Percentiles rank a stretch among this genome's conserved stretches.
phyloP scores from a whole-genome alignment of 2,888 invertebrate genomes.

The Allacma fusca region DNA sequence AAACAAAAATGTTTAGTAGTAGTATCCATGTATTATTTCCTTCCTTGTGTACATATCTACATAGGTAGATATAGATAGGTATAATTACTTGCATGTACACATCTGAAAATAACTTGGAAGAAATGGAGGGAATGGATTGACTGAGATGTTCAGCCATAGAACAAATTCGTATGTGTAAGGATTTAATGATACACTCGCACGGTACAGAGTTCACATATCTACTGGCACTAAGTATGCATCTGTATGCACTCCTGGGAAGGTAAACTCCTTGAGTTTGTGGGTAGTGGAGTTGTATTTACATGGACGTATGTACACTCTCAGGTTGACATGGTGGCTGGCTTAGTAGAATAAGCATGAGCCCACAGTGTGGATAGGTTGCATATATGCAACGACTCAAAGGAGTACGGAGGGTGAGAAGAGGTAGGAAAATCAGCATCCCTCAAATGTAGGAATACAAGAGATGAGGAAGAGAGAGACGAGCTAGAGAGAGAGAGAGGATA shows the following conservation, averaged over 20 bases:
- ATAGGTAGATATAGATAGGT: neutral
- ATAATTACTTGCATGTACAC: neutral
- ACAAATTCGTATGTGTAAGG: too few species aligned
- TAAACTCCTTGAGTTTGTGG: too few species aligned
- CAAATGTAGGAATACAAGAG: slow-evolving; percentile 16
- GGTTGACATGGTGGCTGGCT: neutral
- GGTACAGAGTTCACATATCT: too few species aligned
- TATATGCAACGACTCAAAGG: neutral
- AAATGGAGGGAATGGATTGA: neutral
- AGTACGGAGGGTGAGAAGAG: slow-evolving; percentile 36
- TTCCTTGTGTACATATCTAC: too few species aligned
- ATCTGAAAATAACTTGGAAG: neutral
- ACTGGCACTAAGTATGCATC: too few species aligned
- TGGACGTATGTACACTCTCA: neutral
- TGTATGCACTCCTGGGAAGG: too few species aligned
- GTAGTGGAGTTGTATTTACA: neutral
- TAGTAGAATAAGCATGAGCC: too few species aligned
- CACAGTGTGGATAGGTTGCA: neutral
- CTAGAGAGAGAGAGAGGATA: slow-evolving; percentile 22
- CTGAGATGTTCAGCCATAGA: too few species aligned
- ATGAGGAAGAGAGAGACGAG: slow-evolving; percentile 16
- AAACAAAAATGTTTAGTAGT: too few species aligned
- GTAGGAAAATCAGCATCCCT: slow-evolving; percentile 43
- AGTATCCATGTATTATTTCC: too few species aligned
- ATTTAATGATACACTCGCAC: too few species aligned